These are phyloP conservation scores for Mizuhopecten yessoensis DNA, from an alignment of 1,140 invertebrate genomes.

Conservation along the genomic window DNA sequence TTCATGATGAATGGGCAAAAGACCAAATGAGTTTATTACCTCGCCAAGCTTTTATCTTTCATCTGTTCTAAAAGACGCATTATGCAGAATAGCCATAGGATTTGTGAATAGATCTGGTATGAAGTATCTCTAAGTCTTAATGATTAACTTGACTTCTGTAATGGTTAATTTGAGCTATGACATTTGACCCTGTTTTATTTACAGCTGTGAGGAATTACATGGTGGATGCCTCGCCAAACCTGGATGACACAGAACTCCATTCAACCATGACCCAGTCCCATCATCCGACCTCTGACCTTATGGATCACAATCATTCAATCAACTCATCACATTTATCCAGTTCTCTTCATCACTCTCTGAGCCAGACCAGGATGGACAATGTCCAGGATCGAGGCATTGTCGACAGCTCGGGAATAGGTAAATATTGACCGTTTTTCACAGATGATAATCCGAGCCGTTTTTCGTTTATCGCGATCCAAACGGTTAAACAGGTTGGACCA, in stretches of 20 bases:
- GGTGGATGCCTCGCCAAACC: constrained; percentile 52
- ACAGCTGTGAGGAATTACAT: constrained; percentile 52
- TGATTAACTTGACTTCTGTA: neutral
- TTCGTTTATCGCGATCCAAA: too few species aligned
- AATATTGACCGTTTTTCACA: neutral
- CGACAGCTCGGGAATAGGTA: constrained; percentile 10
- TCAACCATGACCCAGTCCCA: constrained; percentile 62
- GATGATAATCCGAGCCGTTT: too few species aligned
- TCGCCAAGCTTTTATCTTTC: too few species aligned
- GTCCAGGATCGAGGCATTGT: neutral
- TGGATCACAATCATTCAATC: constrained; percentile 50
- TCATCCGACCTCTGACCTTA: constrained; percentile 53
- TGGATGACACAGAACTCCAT: constrained; percentile 61
- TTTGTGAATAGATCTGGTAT: too few species aligned
- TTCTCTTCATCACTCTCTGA: neutral
- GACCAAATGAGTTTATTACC: too few species aligned
- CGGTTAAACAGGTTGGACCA: too few species aligned
- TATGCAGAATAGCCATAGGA: too few species aligned
- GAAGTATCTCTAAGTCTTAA: too few species aligned
- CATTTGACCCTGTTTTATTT: neutral
- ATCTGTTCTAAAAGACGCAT: too few species aligned
- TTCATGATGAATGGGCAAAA: too few species aligned
- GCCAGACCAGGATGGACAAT: neutral
- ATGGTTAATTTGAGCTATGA: too few species aligned
- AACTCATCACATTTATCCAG: constrained; percentile 17